phyloP scores from a whole-genome alignment of 1,140 invertebrate genomes.

The Zaprionus gabonicus region DNA sequence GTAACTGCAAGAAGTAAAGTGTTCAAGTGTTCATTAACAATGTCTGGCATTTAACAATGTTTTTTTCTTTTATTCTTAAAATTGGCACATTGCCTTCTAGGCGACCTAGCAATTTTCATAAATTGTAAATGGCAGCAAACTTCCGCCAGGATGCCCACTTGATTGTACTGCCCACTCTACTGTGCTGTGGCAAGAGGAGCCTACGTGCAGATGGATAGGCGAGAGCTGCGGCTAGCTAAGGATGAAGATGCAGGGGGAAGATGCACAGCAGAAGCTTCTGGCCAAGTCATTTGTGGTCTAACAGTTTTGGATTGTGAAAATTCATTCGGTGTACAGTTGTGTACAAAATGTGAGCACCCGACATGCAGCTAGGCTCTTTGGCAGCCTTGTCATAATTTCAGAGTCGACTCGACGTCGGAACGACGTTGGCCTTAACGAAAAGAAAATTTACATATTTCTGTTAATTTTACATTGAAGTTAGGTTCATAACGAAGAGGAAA shows the following conservation, averaged over 20 bases:
- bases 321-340: conserved; percentile 60
- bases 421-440: conserved; percentile 65
- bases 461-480: conserved; percentile 83
- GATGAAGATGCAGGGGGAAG: conserved; percentile 1
- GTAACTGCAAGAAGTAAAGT: not conserved
- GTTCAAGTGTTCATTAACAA: not conserved
- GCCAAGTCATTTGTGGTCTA: conserved; percentile 59
- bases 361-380: conserved; percentile 60
- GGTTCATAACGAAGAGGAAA: conserved; percentile 84
- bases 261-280: conserved; percentile 8
- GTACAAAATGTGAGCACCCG: conserved; percentile 51
- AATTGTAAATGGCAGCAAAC: conserved; percentile 49
- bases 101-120: conserved; percentile 54
- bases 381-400: conserved; percentile 51
- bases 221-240: not conserved
- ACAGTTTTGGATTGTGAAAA: conserved; percentile 29
- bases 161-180: conserved; percentile 4
- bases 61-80: not conserved
- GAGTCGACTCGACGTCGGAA: conserved; percentile 32
- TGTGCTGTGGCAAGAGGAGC: not conserved
- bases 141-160: conserved; percentile 28
- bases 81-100: conserved; percentile 1
- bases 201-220: conserved; percentile 15
- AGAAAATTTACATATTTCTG: conserved; percentile 83
- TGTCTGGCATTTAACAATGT: not conserved